phyloP scores from a whole-genome alignment of 1,140 invertebrate species.

The Leptoteleia sp. region DNA sequence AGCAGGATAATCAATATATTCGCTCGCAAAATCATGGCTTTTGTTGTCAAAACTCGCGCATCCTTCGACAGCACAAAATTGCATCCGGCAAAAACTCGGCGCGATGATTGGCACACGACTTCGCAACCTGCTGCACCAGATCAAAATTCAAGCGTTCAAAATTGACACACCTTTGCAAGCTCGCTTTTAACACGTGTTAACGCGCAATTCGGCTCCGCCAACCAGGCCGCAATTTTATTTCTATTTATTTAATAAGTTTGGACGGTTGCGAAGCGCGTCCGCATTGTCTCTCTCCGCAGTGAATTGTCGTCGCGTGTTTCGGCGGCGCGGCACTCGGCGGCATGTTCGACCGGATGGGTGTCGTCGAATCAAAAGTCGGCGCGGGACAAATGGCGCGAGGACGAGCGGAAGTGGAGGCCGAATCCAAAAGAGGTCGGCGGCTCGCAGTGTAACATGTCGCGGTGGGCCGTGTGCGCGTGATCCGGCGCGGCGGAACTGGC shows the following conservation, averaged over 20 bases:
- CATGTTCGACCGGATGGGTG: neutral
- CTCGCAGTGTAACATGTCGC: neutral
- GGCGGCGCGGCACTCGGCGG: neutral
- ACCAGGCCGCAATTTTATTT: too few relatives aligned
- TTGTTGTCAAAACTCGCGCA: constrained; percentile 16
- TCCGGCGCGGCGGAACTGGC: constrained; percentile 3
- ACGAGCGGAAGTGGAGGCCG: neutral
- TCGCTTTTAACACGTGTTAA: too few relatives aligned
- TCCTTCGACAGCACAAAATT: constrained; percentile 26
- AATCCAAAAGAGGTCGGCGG: constrained; percentile 1
- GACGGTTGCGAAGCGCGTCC: too few relatives aligned
- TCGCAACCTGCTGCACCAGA: too few relatives aligned
- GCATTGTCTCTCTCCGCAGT: too few relatives aligned
- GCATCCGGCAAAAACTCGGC: neutral
- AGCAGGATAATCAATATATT: constrained; percentile 67
- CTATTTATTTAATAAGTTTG: too few relatives aligned
- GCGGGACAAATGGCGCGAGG: neutral
- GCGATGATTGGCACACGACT: neutral
- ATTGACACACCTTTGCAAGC: too few relatives aligned
- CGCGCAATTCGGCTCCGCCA: too few relatives aligned
- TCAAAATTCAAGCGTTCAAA: too few relatives aligned
- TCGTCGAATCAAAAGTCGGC: neutral
- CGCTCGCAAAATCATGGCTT: constrained; percentile 66
- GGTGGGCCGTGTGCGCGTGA: constrained; percentile 3
- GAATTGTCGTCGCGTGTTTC: too few relatives aligned